A percentile compares a stretch with the other conserved stretches of the same genome.
Conservation (phyloP, 35 echinoderm and acorn worm species). For the Apostichopus japonicus region DNA sequence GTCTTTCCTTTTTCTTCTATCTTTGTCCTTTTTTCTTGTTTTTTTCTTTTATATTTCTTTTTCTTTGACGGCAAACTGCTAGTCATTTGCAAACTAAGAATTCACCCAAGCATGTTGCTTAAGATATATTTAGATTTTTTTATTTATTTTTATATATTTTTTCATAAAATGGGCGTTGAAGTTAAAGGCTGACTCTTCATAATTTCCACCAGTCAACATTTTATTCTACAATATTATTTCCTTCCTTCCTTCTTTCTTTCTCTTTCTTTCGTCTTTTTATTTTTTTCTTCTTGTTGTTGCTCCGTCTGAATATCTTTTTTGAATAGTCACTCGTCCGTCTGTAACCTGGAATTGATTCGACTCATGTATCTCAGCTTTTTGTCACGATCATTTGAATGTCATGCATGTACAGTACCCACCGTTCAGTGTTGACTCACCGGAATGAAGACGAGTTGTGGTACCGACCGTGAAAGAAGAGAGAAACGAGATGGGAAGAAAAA, state of each 20-base stretch:
- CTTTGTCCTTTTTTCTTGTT: no score
- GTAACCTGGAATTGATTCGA: neutral
- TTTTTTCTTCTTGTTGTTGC: neutral
- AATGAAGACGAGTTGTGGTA: neutral
- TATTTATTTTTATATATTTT: no score
- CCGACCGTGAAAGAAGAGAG: neutral
- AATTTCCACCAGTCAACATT: no score
- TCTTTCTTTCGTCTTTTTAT: neutral
- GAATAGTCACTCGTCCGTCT: neutral
- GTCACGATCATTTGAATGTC: slow-evolving; percentile 10
- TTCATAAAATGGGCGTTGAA: no score
- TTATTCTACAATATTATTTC: no score
- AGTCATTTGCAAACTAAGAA: no score
- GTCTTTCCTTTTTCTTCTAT: no score
- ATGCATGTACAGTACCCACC: neutral
- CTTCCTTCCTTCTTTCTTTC: neutral
- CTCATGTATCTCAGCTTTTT: neutral
- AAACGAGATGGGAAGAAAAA: neutral
- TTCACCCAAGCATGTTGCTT: no score
- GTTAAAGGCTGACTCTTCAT: no score
- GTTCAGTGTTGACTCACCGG: neutral
- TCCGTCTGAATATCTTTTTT: neutral
- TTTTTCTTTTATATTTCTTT: no score
- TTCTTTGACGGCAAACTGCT: no score
- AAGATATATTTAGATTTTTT: no score